Evolutionary conservation across 2,888 invertebrate genomes (phyloP).

Genomic region (Diogma glabrata): DNA sequence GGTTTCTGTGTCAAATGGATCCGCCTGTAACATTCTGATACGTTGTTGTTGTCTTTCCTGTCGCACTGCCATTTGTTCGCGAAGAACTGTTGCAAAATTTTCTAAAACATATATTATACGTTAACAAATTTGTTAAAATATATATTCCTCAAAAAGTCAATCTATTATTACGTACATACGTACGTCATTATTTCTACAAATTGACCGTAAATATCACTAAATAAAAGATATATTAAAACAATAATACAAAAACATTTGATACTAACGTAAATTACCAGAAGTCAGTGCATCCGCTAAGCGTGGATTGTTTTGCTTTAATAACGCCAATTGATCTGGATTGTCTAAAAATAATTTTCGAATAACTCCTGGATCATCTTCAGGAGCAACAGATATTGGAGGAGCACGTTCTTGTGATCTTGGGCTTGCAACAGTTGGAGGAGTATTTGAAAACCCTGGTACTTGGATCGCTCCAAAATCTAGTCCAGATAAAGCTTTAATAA

Average conservation of each 20-base stretch:
- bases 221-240: slow-evolving; percentile 5
- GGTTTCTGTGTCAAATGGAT: slow-evolving; percentile 92
- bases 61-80: slow-evolving; percentile 70
- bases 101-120: slow-evolving; percentile 51
- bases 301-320: slow-evolving; percentile 89
- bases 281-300: slow-evolving; percentile 81
- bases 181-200: too few relatives aligned
- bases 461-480: slow-evolving; percentile 81
- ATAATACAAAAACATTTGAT: neutral
- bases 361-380: slow-evolving; percentile 71
- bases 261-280: slow-evolving; percentile 60
- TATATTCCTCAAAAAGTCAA: slow-evolving; percentile 9
- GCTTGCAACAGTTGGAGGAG: slow-evolving; percentile 24
- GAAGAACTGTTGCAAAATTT: slow-evolving; percentile 63
- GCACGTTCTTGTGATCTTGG: slow-evolving; percentile 19
- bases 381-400: slow-evolving; percentile 36
- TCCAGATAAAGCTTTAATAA: slow-evolving; percentile 39
- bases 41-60: slow-evolving; percentile 74
- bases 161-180: slow-evolving; percentile 3
- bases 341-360: slow-evolving; percentile 78
- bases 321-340: slow-evolving; percentile 81
- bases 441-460: slow-evolving; percentile 45
- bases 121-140: slow-evolving; percentile 17
- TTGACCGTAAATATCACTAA: neutral
- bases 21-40: slow-evolving; percentile 79